Percentiles rank a stretch among this genome's conserved stretches.
Evolutionary conservation across 2,888 invertebrate species (phyloP).

Genomic region (Heliconius sara): DNA sequence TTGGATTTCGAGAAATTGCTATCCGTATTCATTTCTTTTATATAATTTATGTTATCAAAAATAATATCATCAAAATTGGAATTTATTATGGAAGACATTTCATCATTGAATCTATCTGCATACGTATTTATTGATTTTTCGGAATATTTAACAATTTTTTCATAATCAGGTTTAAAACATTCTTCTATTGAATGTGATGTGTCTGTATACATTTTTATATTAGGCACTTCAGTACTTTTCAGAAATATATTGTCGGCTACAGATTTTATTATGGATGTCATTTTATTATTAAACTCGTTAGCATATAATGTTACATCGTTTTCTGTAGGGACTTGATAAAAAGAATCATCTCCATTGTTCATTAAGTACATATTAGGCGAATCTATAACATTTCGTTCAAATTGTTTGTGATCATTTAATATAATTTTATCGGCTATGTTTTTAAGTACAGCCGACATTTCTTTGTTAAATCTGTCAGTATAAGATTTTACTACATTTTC

Average conservation of each 20-base stretch:
- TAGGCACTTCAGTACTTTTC: background rate
- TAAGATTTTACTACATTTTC: slow-evolving; percentile 15
- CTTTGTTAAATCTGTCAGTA: slow-evolving; percentile 20
- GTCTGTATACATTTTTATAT: background rate
- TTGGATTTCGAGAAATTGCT: no score
- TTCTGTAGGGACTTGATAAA: background rate
- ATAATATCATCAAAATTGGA: slow-evolving; percentile 14
- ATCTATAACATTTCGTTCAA: background rate
- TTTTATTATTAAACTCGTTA: slow-evolving; percentile 24
- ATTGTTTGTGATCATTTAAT: background rate
- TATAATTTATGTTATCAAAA: background rate
- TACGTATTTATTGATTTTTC: slow-evolving; percentile 2
- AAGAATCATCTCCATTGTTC: background rate
- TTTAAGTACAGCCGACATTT: slow-evolving; percentile 26
- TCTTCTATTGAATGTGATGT: background rate
- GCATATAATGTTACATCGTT: slow-evolving; percentile 11
- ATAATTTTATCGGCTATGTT: slow-evolving; percentile 4
- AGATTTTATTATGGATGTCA: slow-evolving; percentile 20
- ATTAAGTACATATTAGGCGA: background rate
- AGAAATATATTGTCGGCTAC: background rate
- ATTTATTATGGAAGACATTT: slow-evolving; percentile 15
- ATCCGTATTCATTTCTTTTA: background rate
- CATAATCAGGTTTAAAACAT: background rate
- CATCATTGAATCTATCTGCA: slow-evolving; percentile 17
- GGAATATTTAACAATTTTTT: background rate